Evolutionary conservation across 1,140 invertebrate species (phyloP), one percentile per base, ranked within the genome.

Genomic region (Scylla paramamosain): DNA sequence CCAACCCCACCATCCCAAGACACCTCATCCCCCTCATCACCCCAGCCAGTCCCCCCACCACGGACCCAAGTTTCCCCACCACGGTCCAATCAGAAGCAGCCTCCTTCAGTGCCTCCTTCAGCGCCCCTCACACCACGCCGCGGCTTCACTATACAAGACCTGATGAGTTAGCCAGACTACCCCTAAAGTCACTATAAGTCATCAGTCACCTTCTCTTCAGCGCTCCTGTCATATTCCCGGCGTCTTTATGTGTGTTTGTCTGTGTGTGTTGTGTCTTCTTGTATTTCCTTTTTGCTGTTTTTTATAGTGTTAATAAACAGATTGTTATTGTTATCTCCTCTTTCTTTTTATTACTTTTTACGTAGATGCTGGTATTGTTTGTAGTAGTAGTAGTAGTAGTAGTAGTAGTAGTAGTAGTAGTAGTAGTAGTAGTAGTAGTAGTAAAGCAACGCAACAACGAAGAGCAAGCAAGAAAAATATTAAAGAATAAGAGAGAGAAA

Each of bases 111-210:
- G 39, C 39, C 48, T 0, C 93, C 25, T 31, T 32, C 45, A 16
- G 16, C 29, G 10, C 25, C 29, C 45, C 4, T 6, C 28, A 29
- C 16, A 45, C 87, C 59, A n/a, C 89, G 94, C 6, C 91, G 82
- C 84, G 94, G 94, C 14, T 95, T 95, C 46, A 95, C 94, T 12
- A 95, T 95, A 12, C 31, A 86, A 7, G 94, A 95, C 48, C 77
- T 95, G 4, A 92, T 95, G 28, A 95, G 94, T 39, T 95, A 67
- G 52, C 28, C 28, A 28, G 28, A 48, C 48, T 4, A 20, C 6
- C 28, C 28, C 32, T 28, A 16, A 4, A 46, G 20, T 46, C 45
- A 12, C 59, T 12, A 31, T 29, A 32, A 59, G 52, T 20, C 52
- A 12, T 12, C 52, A 59, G 2, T 59, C 52, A 59, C 16, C 52